phyloP scores from a whole-genome alignment of 2,888 invertebrate genomes.

The Ochropleura plecta region DNA sequence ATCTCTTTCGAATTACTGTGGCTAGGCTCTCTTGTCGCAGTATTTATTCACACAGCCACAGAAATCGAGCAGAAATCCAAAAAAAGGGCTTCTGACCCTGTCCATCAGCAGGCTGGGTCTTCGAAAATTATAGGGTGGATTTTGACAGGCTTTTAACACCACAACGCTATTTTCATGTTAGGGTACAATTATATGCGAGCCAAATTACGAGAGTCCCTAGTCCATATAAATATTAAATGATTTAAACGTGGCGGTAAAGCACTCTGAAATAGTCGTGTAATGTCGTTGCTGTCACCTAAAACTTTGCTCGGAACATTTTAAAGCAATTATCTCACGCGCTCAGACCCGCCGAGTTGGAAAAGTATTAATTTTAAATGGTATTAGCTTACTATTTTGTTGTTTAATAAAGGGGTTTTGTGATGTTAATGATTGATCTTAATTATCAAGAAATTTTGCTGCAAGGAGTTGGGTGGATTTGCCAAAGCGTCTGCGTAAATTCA shows the following conservation, averaged over 20 bases:
- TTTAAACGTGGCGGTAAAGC: constrained; percentile 49
- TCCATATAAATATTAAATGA: constrained; percentile 53
- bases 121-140: constrained; percentile 8
- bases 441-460: neutral
- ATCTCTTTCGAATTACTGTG: neutral
- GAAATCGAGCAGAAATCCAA: neutral
- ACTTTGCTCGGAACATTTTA: constrained; percentile 54
- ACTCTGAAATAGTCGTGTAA: constrained; percentile 43
- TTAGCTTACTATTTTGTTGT: constrained; percentile 27
- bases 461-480: neutral
- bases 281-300: constrained; percentile 46
- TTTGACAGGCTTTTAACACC: constrained; percentile 27
- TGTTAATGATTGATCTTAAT: constrained; percentile 16
- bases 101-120: neutral
- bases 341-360: constrained; percentile 33
- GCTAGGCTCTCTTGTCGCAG: neutral
- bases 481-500: constrained; percentile 16
- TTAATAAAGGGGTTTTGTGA: constrained; percentile 13
- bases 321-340: constrained; percentile 56
- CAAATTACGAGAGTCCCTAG: constrained; percentile 33
- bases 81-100: neutral
- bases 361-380: constrained; percentile 46
- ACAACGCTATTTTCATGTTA: constrained; percentile 19
- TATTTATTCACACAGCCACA: neutral
- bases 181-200: constrained; percentile 18